phyloP scores from a whole-genome alignment of 1,140 invertebrate species.

The Steinernema khuongi region DNA sequence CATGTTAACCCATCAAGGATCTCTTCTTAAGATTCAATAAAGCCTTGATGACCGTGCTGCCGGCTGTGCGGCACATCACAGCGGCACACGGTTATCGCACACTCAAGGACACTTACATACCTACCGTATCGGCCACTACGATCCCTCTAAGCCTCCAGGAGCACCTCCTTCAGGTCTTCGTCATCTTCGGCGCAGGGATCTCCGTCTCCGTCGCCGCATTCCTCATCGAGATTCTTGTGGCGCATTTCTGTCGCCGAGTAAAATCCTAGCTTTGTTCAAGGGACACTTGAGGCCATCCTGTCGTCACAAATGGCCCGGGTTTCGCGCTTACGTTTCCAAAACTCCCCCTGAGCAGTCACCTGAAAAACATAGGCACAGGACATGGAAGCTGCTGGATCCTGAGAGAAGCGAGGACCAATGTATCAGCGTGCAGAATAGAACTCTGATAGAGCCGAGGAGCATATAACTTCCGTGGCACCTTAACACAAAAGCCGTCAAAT shows the following conservation, averaged over 20 bases:
- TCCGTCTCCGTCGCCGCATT: not conserved
- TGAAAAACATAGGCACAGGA: too few species aligned
- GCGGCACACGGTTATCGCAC: constrained; percentile 34
- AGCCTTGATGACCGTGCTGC: constrained; percentile 35
- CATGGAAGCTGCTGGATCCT: too few species aligned
- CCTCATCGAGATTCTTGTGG: not conserved
- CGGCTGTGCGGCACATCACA: constrained; percentile 36
- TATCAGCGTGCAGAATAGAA: too few species aligned
- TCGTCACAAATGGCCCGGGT: too few species aligned
- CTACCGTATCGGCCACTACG: constrained; percentile 20
- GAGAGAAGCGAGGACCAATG: too few species aligned
- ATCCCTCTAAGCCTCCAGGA: constrained; percentile 22
- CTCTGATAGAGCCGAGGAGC: too few species aligned
- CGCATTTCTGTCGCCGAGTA: not conserved
- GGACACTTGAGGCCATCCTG: too few species aligned
- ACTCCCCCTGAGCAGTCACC: too few species aligned
- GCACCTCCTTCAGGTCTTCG: constrained; percentile 33
- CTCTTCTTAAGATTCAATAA: constrained; percentile 35
- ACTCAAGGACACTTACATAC: constrained; percentile 22
- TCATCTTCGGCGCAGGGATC: constrained; percentile 22
- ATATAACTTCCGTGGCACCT: too few species aligned
- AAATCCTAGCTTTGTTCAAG: not conserved
- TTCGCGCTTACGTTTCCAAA: too few species aligned
- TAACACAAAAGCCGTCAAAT: too few species aligned
- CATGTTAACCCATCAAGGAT: not conserved